phyloP scores from a whole-genome alignment of 37 sponge, comb jelly and placozoan species.

The Petrosia ficiformis region DNA sequence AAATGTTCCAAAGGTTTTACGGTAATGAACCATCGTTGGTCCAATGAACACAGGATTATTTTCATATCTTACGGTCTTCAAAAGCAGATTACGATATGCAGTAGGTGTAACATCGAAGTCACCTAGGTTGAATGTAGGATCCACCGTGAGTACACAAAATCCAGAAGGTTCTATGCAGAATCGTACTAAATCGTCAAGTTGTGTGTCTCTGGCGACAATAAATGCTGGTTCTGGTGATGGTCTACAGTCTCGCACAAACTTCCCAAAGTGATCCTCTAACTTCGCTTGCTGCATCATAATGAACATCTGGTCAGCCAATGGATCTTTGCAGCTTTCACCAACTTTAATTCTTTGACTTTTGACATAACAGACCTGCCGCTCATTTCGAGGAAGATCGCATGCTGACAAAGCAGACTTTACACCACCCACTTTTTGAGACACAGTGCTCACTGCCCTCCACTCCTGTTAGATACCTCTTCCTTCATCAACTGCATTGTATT shows the following conservation, averaged over 20 bases:
- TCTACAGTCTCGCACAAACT: not conserved
- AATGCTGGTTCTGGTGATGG: conserved; percentile 12
- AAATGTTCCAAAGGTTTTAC: conserved; percentile 32
- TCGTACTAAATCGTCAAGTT: conserved; percentile 6
- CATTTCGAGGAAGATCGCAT: too few relatives aligned
- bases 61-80: not conserved
- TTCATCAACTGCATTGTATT: too few relatives aligned
- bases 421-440: too few relatives aligned
- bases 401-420: too few relatives aligned
- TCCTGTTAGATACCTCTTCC: too few relatives aligned
- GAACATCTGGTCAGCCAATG: too few relatives aligned
- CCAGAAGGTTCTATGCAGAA: conserved; percentile 3
- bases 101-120: conserved; percentile 16
- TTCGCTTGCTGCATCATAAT: not conserved
- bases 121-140: not conserved
- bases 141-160: not conserved
- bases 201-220: not conserved
- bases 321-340: too few relatives aligned
- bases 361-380: too few relatives aligned
- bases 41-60: conserved; percentile 25
- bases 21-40: conserved; percentile 33
- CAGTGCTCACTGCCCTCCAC: too few relatives aligned
- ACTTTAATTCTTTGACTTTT: too few relatives aligned
- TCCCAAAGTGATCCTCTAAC: not conserved
- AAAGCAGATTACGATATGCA: not conserved